Evolutionary conservation across 2,113 vertebrate species (phyloP).

Genomic region (Hemiscyllium ocellatum): DNA sequence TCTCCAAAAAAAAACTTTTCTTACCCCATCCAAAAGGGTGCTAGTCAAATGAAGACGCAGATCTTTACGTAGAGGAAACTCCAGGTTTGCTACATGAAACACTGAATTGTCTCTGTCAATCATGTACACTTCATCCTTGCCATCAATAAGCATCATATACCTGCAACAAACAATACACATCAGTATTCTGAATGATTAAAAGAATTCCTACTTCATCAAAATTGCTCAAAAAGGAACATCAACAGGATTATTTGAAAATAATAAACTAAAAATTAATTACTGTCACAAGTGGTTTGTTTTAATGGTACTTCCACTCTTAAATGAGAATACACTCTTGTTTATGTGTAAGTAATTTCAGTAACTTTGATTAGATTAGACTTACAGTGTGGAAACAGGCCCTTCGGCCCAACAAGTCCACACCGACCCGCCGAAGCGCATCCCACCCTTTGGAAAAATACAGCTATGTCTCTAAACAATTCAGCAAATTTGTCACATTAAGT

Average conservation of each 20-base stretch:
- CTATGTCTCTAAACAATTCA: not conserved
- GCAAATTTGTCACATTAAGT: not conserved
- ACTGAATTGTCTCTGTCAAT: constrained; percentile 87
- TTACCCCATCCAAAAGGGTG: constrained; percentile 93
- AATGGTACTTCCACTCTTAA: not conserved
- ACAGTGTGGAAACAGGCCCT: too few species aligned
- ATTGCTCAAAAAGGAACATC: not conserved
- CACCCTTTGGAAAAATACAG: not conserved
- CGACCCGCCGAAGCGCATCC: too few species aligned
- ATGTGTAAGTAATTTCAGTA: not conserved
- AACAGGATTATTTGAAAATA: not conserved
- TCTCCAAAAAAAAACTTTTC: constrained; percentile 44
- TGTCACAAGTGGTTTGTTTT: not conserved
- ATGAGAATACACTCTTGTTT: not conserved
- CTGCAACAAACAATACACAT: constrained; percentile 51
- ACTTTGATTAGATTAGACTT: too few species aligned
- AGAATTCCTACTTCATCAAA: not conserved
- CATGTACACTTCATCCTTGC: constrained; percentile 93
- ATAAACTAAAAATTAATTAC: not conserved
- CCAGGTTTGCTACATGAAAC: constrained; percentile 86
- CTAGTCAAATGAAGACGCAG: constrained; percentile 76
- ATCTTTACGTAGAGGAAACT: constrained; percentile 94
- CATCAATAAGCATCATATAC: constrained; percentile 97
- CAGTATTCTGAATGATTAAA: not conserved
- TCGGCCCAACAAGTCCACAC: too few species aligned